Base-by-base conservation (phyloP, 1,140 invertebrate species). In the Tenebrio molitor region DNA sequence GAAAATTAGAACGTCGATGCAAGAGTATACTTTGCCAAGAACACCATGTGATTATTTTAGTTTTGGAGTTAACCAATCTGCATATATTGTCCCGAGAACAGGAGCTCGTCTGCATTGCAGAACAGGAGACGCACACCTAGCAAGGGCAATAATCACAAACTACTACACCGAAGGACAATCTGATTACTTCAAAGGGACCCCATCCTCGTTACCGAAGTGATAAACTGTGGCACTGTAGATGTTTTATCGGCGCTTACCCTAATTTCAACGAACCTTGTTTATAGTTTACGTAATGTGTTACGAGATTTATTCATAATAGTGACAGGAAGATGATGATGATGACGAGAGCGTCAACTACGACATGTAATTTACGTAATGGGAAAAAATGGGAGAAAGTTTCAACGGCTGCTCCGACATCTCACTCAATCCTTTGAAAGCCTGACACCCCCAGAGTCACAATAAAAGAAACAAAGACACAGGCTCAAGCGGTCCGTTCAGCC, bases 81-180 rank as follows among this genome's bases (percentile, higher is more conserved):
- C 64, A 66, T 66, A 66, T 66, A 58, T 29, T 58, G 23, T 58
- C 14, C 19, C 23, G 10, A 25, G 50, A 29, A 58, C 50, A 58
- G 23, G 12, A 15, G 36, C 64, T 66, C 64, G 64, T 66, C 64
- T 66, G 64, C 64, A 66, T 25, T 66, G 64, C 64, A 66, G 64
- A 66, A 66, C 17, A 42, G 36, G n/a, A 41, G 15, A 39, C 62
- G 39, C 23, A 58, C 23, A 23, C 50, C n/a, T 33, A 33, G 33
- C 23, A 41, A 25, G 33, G 63, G 19, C 5, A 65, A 65, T 65
- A 39, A 65, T 65, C 19, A 65, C n/a, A n/a, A n/a, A n/a, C 63
- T n/a, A 66, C 12, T 41, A 44, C n/a, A 44, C 64, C 16, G 7
- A 25, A 66, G 17, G 64, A 66, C 64, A 66, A 66, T 66, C 42